These are phyloP conservation scores for Somateria mollissima DNA, from an alignment of 2,797 vertebrate species.

Conservation along the genomic window DNA sequence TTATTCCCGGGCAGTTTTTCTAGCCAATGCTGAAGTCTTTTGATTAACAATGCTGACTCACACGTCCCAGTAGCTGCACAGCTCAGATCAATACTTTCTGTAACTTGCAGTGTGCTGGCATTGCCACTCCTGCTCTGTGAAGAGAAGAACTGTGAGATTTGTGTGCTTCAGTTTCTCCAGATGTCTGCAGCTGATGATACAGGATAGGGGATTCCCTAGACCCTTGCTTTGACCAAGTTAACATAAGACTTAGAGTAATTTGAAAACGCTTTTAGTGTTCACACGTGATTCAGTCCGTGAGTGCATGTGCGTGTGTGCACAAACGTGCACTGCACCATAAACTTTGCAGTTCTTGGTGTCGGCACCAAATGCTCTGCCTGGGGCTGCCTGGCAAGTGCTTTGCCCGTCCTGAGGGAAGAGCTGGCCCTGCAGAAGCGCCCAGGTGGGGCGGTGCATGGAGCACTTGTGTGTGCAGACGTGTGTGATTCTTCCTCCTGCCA, in stretches of 20 bases:
- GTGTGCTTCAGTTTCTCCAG: not conserved
- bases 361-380: not conserved
- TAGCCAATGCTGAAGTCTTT: not conserved
- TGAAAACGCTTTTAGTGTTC: not conserved
- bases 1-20: not conserved
- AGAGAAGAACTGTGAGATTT: not conserved
- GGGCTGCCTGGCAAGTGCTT: not conserved
- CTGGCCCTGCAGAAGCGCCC: not conserved
- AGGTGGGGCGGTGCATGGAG: rapidly evolving
- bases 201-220: not conserved
- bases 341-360: rapidly evolving
- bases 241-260: not conserved
- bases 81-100: not conserved
- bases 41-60: not conserved
- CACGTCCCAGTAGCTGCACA: not conserved
- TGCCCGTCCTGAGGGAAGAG: not conserved
- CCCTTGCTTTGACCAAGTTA: not conserved
- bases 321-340: rapidly evolving
- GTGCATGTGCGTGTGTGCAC: rapidly evolving
- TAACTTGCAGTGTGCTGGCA: not conserved
- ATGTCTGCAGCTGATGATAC: not conserved
- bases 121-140: not conserved
- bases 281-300: rapidly evolving
- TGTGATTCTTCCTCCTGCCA: not conserved
- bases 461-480: rapidly evolving